Evolutionary conservation across 1,140 invertebrate genomes (phyloP).

Genomic region (Diachasmimorpha longicaudata): DNA sequence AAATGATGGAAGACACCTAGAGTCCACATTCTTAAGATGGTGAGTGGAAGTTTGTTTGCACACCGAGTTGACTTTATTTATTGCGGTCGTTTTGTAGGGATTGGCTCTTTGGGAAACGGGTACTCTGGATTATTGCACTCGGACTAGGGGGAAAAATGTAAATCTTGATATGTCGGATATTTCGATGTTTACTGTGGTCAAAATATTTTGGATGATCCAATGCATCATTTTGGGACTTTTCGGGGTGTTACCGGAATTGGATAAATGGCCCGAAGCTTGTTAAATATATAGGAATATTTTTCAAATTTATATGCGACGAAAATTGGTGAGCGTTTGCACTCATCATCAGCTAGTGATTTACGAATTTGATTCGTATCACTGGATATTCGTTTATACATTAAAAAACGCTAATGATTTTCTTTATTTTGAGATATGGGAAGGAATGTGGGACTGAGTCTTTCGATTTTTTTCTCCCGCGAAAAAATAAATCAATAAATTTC

Average conservation of each 20-base stretch:
- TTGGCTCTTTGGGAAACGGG: neutral
- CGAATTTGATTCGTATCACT: too few relatives aligned
- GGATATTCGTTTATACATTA: too few relatives aligned
- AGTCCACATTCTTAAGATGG: neutral
- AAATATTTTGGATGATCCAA: neutral
- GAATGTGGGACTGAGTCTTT: too few relatives aligned
- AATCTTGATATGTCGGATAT: neutral
- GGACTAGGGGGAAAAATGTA: neutral
- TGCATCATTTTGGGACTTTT: neutral
- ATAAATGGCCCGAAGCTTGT: neutral
- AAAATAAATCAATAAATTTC: too few relatives aligned
- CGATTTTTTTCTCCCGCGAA: too few relatives aligned
- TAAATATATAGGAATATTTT: too few relatives aligned
- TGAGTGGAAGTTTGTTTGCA: neutral
- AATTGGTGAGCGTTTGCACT: too few relatives aligned
- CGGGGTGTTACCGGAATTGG: neutral
- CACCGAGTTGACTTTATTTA: neutral
- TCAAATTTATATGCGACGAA: too few relatives aligned
- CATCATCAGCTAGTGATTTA: too few relatives aligned
- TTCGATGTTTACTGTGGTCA: neutral
- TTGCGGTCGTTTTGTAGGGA: neutral
- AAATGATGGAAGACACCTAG: neutral
- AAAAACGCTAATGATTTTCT: too few relatives aligned
- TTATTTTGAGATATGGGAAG: too few relatives aligned
- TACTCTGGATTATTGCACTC: conserved; percentile 9